Percentiles rank a stretch among this genome's conserved stretches.
Conservation (phyloP, 2,113 vertebrate genomes). For the Spermophilus dauricus region DNA sequence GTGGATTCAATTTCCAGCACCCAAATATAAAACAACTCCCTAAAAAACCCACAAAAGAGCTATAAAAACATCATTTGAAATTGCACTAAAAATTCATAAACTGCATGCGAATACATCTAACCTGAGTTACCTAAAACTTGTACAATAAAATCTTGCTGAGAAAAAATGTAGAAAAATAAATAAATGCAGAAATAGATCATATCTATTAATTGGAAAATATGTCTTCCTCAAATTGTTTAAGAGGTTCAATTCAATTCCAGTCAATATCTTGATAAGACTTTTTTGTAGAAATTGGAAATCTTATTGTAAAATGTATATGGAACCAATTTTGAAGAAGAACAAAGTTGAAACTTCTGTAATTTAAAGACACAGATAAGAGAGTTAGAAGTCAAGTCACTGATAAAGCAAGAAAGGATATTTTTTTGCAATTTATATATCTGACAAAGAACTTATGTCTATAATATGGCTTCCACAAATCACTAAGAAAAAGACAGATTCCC, state of each 20-base stretch:
- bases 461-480: background rate
- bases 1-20: background rate
- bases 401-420: background rate
- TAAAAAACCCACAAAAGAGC: background rate
- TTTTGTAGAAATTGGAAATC: background rate
- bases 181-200: background rate
- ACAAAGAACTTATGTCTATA: background rate
- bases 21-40: background rate
- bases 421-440: background rate
- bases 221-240: background rate
- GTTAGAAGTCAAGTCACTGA: background rate
- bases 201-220: background rate
- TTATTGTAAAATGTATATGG: background rate
- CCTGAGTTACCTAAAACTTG: background rate
- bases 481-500: background rate
- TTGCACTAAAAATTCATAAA: background rate
- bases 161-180: background rate
- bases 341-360: background rate
- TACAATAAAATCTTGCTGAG: background rate
- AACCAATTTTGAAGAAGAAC: conserved; percentile 3
- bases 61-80: background rate
- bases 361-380: background rate
- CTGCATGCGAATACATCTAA: background rate
- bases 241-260: background rate
- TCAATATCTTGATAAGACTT: background rate